These are phyloP conservation scores for Eueremaeus valkanovi DNA, from an alignment of 2,888 invertebrate species.

Conservation along the genomic window DNA sequence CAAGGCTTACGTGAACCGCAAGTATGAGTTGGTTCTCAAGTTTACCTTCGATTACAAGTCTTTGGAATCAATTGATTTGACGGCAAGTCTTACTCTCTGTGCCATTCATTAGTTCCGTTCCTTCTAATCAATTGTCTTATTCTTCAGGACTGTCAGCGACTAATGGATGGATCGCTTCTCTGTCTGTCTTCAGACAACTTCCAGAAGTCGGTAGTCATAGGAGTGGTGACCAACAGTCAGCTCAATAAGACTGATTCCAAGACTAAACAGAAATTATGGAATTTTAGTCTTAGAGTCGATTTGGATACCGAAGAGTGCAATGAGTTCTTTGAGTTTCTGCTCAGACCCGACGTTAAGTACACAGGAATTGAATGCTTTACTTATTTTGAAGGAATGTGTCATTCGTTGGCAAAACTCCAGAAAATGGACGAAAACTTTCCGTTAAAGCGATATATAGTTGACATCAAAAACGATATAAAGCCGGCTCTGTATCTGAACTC, in stretches of 20 bases:
- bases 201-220: constrained; percentile 24
- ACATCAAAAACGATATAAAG: constrained; percentile 52
- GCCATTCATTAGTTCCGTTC: too few species aligned
- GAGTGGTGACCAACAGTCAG: not conserved
- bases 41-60: not conserved
- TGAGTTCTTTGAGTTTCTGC: not conserved
- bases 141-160: not conserved
- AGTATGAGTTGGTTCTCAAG: not conserved
- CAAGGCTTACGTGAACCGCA: not conserved
- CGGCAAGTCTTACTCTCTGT: not conserved
- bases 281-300: not conserved
- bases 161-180: constrained; percentile 34
- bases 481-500: constrained; percentile 54
- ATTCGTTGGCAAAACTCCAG: constrained; percentile 67
- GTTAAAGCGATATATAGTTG: constrained; percentile 65
- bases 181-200: constrained; percentile 41
- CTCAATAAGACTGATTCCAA: not conserved
- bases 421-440: constrained; percentile 60
- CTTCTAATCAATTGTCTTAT: not conserved
- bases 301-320: not conserved
- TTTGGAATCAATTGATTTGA: not conserved
- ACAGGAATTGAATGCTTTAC: constrained; percentile 71
- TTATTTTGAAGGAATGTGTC: constrained; percentile 76
- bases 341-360: not conserved
- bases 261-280: not conserved